A percentile compares a stretch with the other conserved stretches of the same genome.
These are phyloP conservation scores for Drosophila affinis DNA, from an alignment of 2,888 invertebrate species.

Conservation along the genomic window DNA sequence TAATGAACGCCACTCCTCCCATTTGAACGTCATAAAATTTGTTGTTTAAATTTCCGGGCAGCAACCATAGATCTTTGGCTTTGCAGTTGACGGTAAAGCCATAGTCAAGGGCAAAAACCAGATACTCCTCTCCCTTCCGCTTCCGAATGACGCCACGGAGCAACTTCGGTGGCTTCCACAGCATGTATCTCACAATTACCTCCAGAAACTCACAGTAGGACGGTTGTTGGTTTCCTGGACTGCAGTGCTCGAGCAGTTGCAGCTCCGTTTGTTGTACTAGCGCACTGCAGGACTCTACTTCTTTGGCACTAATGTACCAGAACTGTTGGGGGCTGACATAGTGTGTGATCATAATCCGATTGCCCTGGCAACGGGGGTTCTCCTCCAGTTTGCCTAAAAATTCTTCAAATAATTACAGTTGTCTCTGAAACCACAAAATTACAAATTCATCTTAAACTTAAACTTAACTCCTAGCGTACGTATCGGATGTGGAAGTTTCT, in stretches of 20 bases:
- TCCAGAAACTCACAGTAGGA: neutral
- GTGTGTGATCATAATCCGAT: conserved; percentile 47
- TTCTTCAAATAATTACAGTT: too few relatives aligned
- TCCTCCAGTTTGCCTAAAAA: neutral
- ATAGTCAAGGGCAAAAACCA: conserved; percentile 54
- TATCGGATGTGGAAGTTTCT: conserved; percentile 41
- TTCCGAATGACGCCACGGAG: conserved; percentile 49
- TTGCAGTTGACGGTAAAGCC: conserved; percentile 52
- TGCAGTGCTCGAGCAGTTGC: conserved; percentile 19
- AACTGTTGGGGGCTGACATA: conserved; percentile 53
- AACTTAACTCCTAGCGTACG: conserved; percentile 2
- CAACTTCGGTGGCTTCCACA: conserved; percentile 4
- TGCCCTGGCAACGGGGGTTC: neutral
- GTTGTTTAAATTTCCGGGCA: conserved; percentile 22
- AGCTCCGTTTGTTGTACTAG: conserved; percentile 36
- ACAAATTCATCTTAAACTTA: conserved; percentile 20
- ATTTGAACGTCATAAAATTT: conserved; percentile 3
- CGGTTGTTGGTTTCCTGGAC: neutral
- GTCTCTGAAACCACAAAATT: neutral
- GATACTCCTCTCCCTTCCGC: conserved; percentile 17
- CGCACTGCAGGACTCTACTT: conserved; percentile 18
- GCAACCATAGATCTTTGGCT: conserved; percentile 41
- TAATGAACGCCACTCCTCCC: conserved; percentile 19
- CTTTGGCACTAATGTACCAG: conserved; percentile 20
- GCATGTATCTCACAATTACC: conserved; percentile 53